Base-by-base conservation (phyloP, 2,797 vertebrate species). In the Crenuchus spilurus region DNA sequence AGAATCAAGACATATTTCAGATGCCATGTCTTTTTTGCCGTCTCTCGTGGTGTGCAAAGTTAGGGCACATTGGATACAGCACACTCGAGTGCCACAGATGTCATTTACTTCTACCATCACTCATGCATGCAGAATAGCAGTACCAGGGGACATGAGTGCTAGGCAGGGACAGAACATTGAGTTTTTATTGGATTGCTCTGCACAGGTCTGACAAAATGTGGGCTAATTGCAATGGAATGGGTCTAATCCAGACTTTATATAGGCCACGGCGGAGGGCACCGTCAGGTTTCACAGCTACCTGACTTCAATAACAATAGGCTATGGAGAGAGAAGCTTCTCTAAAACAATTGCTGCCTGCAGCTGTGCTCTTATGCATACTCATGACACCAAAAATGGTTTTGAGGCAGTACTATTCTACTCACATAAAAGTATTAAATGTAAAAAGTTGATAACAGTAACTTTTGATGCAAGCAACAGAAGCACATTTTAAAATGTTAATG, bases 221-320 rank as follows among this genome's bases (percentile, higher is more conserved):
- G 61, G 67, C 55, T 79, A 79, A 79, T 75, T 79, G 72, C 67
- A 75, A 66, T 42, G 67, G 52, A 75, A 75, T 35, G 58, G 69
- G 44, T 75, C 52, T 75, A 79, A 75, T 79, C 67, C 63, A 26
- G 28, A 62, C 42, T 70, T 61, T 75, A 71, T 66, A 66, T 52
- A 66, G 66, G 67, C 61, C 67, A 62, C 42, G 22, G 68, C 22
- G 61, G 68, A 67, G 51, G 24, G 35, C 60, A 37, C 8, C 14
- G 33, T 10, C 61, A 46, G 46, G 58, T 62, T 54, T 71, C 31
- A 8, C 55, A 41, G 54, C 62, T 54, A 67, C 72, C 37, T 75
- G 77, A 79, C 54, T 31, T 46, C 39, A 46, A 46, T 75, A 48
- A 67, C 69, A 67, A 55, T 71, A 75, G 46, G 30, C 31, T 22